Evolutionary conservation across 1,140 invertebrate species (phyloP), one percentile per base, ranked within the genome.

Genomic region (Notospermus geniculatus): DNA sequence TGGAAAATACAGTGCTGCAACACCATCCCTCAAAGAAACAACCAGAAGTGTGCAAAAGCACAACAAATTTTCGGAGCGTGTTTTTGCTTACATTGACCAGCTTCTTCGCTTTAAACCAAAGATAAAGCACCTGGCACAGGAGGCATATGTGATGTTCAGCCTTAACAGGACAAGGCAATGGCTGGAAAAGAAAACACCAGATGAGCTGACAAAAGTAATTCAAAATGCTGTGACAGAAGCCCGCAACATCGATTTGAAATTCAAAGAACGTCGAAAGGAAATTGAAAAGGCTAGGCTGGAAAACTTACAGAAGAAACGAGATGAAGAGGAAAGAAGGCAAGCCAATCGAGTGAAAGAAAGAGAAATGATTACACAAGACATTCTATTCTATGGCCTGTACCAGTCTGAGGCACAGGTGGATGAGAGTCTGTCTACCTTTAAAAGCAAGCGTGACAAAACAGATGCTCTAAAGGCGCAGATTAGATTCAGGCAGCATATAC

Each of bases 131-230:
- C 19, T 67, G 9, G 54, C 59, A 15, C 66, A 62, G 54, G 62
- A 69, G 46, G 39, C 65, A 23, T 70, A 60, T 43, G 36, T 70
- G 0, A 56, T 67, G 50, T 67, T 65, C 61, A 64, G 58, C 4
- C 61, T 60, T 29, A 67, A 70, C 39, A 70, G 63, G 52, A 67
- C 65, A 32, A 45, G 53, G 15, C 27, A 63, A n/a, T 70, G 68
- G 65, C 46, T 65, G 17, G 30, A 54, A 1, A 17, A 28, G 9
- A 32, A 67, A 27, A 13, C 43, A 19, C 19, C 50, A 4, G 60
- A 67, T 1, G 59, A 66, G 57, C 59, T 28, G 32, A 19, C 64
- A n/a, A 50, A 62, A 23, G 13, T 67, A 2, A 15, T 70, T 9
- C 50, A 54, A 22, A 13, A 59, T 17, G 28, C 62, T 36, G 57